A percentile compares a stretch with the other conserved stretches of the same genome.
Conservation (phyloP, 2,888 invertebrate species). For the Agrochola lota region DNA sequence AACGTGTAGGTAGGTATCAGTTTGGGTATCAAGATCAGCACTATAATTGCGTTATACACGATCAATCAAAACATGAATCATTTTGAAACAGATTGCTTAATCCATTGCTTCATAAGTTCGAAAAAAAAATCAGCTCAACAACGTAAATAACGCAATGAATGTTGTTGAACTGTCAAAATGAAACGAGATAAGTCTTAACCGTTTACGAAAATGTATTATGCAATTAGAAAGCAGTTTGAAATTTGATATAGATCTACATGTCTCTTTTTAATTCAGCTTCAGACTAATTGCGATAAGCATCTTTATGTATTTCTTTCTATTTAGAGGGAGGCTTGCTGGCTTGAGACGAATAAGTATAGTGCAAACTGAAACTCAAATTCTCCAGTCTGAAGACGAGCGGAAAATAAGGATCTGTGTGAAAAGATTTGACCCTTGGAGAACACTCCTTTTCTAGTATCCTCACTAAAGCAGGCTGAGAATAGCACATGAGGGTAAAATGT, state of each 20-base stretch:
- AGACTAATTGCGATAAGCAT: background rate
- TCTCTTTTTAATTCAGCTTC: background rate
- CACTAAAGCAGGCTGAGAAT: background rate
- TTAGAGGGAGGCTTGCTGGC: background rate
- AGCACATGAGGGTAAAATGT: background rate
- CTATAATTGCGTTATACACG: no score
- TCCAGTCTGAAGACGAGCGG: background rate
- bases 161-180: no score
- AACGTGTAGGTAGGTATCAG: background rate
- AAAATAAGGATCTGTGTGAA: background rate
- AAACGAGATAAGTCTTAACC: no score
- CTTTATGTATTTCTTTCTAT: background rate
- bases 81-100: no score
- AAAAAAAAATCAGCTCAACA: no score
- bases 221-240: no score
- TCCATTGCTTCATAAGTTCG: no score
- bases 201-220: no score
- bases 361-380: background rate
- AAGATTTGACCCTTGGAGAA: background rate
- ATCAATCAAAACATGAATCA: no score
- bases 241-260: background rate
- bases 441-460: background rate
- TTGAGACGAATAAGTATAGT: background rate
- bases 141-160: no score
- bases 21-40: background rate